Evolutionary conservation across 1,140 invertebrate species (phyloP), one percentile per base, ranked within the genome.

Genomic region (Polyergus mexicanus): DNA sequence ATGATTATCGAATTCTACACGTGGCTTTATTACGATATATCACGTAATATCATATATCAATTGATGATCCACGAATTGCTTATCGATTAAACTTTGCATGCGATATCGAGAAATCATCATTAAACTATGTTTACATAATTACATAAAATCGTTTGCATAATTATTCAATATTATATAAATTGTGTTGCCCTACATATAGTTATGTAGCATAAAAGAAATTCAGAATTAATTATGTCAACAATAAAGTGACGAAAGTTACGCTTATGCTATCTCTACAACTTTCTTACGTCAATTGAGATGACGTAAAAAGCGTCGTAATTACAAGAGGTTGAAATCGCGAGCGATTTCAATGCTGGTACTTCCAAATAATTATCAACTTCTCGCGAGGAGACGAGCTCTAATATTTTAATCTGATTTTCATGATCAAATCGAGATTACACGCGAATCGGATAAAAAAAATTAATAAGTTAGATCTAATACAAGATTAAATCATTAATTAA

Each of bases 341-440:
- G 87, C 58, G 87, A 89, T 75, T 89, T 89, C 87, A 58, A 89
- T 3, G 87, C 87, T 62, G 11, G n/a, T 2, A 35, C 41, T 62
- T 72, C 0, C 0, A 0, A 72, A 65, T 84, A 84, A 87, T 77
- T 77, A 51, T 35, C 0, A 19, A 51, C 10, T 76, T 41, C 41
- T 76, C 28, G 10, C 60, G 16, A 47, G 4, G 41, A 47, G 2
- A 22, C 10, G 16, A 22, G 22, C 2, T 28, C 5, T 13, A 2
- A 6, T 62, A 28, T 76, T 44, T 58, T 63, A 63, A 63, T 32
- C 25, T 28, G 0, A 63, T 28, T 76, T 62, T 63, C 2, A 22
- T 54, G 51, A 74, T 25, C 19, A 72, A 13, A 2, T 22, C 11
- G 56, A 35, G 3, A 74, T 35, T 32, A 28, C 25, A 6, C 19